These are phyloP conservation scores for Lophius piscatorius DNA, from an alignment of 2,113 vertebrate genomes.

Conservation along the genomic window DNA sequence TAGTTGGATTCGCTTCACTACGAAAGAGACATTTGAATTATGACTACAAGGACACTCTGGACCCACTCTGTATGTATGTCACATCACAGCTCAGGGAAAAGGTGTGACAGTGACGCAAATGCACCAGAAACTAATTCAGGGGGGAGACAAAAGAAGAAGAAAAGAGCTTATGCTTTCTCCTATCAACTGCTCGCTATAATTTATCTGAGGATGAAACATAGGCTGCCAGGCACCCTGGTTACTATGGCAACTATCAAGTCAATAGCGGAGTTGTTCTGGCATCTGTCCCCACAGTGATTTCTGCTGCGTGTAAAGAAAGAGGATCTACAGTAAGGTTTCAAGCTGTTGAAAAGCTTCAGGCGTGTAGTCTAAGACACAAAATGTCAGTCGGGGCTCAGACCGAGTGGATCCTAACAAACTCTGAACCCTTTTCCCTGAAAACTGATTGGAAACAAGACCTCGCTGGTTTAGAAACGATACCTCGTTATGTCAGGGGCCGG, in stretches of 20 bases:
- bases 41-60: constrained; percentile 50
- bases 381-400: constrained; percentile 66
- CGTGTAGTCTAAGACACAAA: constrained; percentile 67
- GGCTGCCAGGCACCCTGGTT: constrained; percentile 73
- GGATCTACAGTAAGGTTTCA: constrained; percentile 64
- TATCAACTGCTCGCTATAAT: constrained; percentile 67
- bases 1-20: neutral
- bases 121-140: constrained; percentile 69
- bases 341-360: constrained; percentile 64
- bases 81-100: constrained; percentile 60
- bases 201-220: constrained; percentile 78
- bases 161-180: constrained; percentile 57
- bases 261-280: constrained; percentile 71
- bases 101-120: constrained; percentile 69
- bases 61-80: constrained; percentile 67
- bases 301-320: constrained; percentile 59
- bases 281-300: constrained; percentile 66
- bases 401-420: too few relatives aligned
- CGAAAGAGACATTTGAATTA: constrained; percentile 16
- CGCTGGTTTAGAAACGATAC: too few relatives aligned
- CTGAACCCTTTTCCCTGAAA: too few relatives aligned
- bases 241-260: constrained; percentile 77
- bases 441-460: too few relatives aligned
- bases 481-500: too few relatives aligned
- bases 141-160: neutral